Percentiles rank a stretch among this genome's conserved stretches.
Conservation (phyloP, 53 echinoderm and acorn worm genomes). For the Mesocentrotus franciscanus region DNA sequence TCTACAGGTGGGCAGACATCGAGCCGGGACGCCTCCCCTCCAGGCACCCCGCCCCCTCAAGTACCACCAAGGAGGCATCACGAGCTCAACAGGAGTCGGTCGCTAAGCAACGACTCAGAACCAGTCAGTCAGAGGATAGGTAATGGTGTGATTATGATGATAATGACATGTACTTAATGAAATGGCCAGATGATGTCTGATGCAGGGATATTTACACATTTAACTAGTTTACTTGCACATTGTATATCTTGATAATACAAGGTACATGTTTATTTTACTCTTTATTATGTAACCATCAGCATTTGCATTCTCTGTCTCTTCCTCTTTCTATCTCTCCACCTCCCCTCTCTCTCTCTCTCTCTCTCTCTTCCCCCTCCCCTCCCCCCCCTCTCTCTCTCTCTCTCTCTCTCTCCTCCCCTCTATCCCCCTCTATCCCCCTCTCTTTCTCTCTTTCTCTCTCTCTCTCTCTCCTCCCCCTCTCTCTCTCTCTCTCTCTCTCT, state of each 20-base stretch:
- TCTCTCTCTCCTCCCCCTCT: no score
- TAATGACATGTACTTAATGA: not conserved
- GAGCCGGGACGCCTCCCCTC: slow-evolving; percentile 77
- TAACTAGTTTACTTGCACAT: no score
- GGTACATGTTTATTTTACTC: not conserved
- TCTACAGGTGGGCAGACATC: slow-evolving; percentile 76
- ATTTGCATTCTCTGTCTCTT: not conserved
- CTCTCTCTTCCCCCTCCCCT: no score
- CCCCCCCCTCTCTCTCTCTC: not conserved
- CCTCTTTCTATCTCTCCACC: not conserved
- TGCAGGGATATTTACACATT: no score
- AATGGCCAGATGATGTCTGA: not conserved
- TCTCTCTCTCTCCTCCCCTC: no score
- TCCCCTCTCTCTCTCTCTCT: not conserved
- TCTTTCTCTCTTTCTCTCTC: no score
- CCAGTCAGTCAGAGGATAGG: slow-evolving; percentile 61
- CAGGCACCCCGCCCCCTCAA: slow-evolving; percentile 77
- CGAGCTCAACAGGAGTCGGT: slow-evolving; percentile 71
- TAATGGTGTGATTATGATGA: not conserved
- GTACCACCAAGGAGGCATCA: slow-evolving; percentile 79
- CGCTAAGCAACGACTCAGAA: slow-evolving; percentile 74
- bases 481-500: not conserved
- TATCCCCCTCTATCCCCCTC: not conserved
- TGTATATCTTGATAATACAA: no score
- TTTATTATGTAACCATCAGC: not conserved